Percentiles rank a stretch among this genome's conserved stretches.
phyloP scores from a whole-genome alignment of 2,888 invertebrate species.

The Prionchulus punctatus region DNA sequence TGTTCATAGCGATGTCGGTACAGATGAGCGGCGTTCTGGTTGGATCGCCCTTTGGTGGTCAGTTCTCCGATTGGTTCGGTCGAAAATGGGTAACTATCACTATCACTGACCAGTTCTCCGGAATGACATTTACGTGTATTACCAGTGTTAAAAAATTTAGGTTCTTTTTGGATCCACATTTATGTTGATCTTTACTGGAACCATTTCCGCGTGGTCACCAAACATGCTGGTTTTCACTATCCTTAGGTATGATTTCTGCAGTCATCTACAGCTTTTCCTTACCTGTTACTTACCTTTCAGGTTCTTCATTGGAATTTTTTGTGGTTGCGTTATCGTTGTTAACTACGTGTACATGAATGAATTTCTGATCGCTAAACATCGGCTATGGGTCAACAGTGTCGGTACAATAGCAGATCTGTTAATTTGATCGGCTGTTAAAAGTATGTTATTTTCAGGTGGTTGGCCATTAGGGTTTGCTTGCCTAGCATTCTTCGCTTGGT shows the following conservation, averaged over 20 bases:
- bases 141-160: too few relatives aligned
- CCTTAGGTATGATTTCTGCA: too few relatives aligned
- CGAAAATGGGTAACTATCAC: not conserved
- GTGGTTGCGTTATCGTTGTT: not conserved
- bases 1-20: not conserved
- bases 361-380: not conserved
- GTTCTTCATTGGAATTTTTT: not conserved
- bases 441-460: not conserved
- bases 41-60: not conserved
- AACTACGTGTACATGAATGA: not conserved
- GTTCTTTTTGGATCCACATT: too few relatives aligned
- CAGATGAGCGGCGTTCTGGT: not conserved
- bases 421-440: not conserved
- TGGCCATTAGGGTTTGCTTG: not conserved
- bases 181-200: too few relatives aligned
- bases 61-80: not conserved
- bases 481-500: not conserved
- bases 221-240: too few relatives aligned
- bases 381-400: not conserved
- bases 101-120: too few relatives aligned
- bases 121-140: too few relatives aligned
- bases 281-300: too few relatives aligned
- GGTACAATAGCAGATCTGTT: not conserved
- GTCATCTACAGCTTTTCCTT: too few relatives aligned
- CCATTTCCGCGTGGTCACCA: too few relatives aligned